These are phyloP conservation scores for Rhodinocichla rosea DNA, from an alignment of 2,113 vertebrate genomes.

Conservation along the genomic window DNA sequence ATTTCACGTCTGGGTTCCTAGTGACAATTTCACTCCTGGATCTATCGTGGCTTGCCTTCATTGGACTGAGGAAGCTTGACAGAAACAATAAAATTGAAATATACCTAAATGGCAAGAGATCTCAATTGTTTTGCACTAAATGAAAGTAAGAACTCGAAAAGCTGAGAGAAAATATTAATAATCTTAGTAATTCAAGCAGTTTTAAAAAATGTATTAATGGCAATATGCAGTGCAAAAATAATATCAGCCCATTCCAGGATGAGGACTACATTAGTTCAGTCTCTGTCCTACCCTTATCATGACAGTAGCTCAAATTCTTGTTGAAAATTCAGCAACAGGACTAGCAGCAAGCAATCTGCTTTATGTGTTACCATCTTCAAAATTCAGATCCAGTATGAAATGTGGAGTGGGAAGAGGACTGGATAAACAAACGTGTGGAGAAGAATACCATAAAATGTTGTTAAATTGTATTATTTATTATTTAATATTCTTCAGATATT, in stretches of 20 bases:
- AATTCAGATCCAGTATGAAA: not conserved
- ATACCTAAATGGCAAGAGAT: not conserved
- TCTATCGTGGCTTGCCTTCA: not conserved
- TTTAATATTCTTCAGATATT: too few species aligned
- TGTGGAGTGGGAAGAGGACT: not conserved
- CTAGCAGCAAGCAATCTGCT: not conserved
- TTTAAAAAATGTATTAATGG: not conserved
- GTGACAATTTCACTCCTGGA: not conserved
- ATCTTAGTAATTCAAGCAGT: not conserved
- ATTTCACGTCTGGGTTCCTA: not conserved
- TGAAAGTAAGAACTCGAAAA: not conserved
- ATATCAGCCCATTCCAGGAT: not conserved
- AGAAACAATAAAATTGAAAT: not conserved
- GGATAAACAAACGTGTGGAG: not conserved
- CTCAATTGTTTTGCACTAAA: not conserved
- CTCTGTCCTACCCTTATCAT: not conserved
- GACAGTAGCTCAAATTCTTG: not conserved
- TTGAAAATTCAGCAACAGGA: not conserved
- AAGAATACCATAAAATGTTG: not conserved
- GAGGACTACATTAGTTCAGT: not conserved
- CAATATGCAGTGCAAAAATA: not conserved
- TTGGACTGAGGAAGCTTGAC: not conserved
- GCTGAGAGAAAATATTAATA: not conserved
- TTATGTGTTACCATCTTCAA: not conserved
- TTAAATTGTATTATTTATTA: too few species aligned